These are phyloP conservation scores for Bombus fervidus DNA, from an alignment of 1,140 invertebrate species.

Conservation along the genomic window DNA sequence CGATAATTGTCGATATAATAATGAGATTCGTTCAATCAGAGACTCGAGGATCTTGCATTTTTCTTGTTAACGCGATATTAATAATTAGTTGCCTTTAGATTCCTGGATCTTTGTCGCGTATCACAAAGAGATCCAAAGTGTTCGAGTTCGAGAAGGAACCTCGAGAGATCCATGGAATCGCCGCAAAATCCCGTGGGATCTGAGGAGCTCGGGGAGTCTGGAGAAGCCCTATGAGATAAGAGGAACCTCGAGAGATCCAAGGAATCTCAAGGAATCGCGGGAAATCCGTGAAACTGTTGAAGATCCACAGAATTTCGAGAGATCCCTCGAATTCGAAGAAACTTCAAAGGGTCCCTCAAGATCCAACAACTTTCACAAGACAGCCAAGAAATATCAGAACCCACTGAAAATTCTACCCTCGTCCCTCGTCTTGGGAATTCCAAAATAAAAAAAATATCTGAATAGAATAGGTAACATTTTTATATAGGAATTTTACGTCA, in stretches of 20 bases:
- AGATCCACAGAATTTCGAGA: constrained; percentile 23
- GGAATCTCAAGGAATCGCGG: neutral
- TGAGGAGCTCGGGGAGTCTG: neutral
- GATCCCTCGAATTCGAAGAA: constrained; percentile 6
- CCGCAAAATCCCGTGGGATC: neutral
- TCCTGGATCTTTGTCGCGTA: neutral
- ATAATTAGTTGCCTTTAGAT: neutral
- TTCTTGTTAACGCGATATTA: no score
- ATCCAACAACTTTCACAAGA: neutral
- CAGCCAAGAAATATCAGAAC: neutral
- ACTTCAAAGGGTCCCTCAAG: neutral
- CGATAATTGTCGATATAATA: no score
- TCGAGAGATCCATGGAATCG: neutral
- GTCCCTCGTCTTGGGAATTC: neutral
- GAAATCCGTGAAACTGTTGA: neutral
- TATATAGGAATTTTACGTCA: no score
- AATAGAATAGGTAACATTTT: neutral
- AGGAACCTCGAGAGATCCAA: constrained; percentile 1
- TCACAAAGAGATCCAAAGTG: neutral
- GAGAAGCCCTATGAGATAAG: neutral
- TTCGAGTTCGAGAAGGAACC: neutral
- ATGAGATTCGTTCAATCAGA: no score
- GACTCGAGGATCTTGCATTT: no score
- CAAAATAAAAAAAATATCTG: neutral
- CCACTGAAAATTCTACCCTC: neutral